Percentiles rank a stretch among this genome's conserved stretches.
phyloP scores from a whole-genome alignment of 2,113 vertebrate genomes.

The Planiliza haematocheilus region DNA sequence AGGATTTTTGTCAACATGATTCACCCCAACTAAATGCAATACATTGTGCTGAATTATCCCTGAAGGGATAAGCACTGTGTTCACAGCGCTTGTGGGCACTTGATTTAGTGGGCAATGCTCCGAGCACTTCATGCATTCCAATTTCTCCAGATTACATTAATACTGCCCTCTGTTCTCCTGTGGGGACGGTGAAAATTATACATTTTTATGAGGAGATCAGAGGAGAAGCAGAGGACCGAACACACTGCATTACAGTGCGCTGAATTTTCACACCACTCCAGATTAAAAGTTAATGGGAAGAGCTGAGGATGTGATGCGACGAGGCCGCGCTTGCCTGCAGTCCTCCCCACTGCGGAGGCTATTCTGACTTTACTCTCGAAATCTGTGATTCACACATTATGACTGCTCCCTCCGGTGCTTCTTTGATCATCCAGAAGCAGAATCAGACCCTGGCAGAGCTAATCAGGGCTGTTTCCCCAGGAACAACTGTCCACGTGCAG shows the following conservation, averaged over 20 bases:
- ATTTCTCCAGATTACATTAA: conserved; percentile 60
- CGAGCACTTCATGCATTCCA: conserved; percentile 55
- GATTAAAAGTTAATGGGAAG: conserved; percentile 66
- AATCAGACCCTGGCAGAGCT: conserved; percentile 48
- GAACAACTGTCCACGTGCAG: conserved; percentile 21
- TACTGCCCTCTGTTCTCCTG: conserved; percentile 55
- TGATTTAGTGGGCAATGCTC: conserved; percentile 35
- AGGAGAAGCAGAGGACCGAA: conserved; percentile 49
- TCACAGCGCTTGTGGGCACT: conserved; percentile 36
- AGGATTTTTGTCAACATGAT: conserved; percentile 25
- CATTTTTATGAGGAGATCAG: conserved; percentile 65
- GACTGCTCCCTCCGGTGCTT: conserved; percentile 16
- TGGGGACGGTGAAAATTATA: conserved; percentile 53
- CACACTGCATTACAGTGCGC: conserved; percentile 33
- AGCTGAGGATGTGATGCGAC: conserved; percentile 43
- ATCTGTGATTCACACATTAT: conserved; percentile 47
- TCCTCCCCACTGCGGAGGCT: neutral
- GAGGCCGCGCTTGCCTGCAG: conserved; percentile 15
- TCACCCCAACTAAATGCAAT: conserved; percentile 38
- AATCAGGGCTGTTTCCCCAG: conserved; percentile 32
- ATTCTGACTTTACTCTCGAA: conserved; percentile 18
- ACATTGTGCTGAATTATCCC: conserved; percentile 46
- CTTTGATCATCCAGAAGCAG: conserved; percentile 59
- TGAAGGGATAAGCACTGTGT: conserved; percentile 38
- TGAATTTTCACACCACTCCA: conserved; percentile 48